A percentile compares a stretch with the other conserved stretches of the same genome.
Conservation (phyloP, 2,113 vertebrate genomes). For the Pedetes capensis region DNA sequence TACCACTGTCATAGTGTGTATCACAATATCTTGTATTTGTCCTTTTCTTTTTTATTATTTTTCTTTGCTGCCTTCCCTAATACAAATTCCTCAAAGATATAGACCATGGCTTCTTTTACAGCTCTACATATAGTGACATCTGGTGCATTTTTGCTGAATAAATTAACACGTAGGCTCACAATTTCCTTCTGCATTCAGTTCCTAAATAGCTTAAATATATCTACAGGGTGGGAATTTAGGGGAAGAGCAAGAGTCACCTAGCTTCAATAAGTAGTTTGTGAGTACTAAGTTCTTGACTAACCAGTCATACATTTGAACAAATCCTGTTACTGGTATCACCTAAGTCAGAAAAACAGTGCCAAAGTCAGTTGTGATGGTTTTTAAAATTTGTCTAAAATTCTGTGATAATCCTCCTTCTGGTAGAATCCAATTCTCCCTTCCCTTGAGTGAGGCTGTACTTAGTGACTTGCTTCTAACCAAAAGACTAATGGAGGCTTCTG, state of each 20-base stretch:
- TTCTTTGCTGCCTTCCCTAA: not conserved
- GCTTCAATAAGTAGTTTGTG: not conserved
- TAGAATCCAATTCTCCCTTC: not conserved
- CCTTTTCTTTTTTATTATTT: not conserved
- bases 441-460: not conserved
- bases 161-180: conserved; percentile 29
- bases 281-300: conserved; percentile 41
- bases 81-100: not conserved
- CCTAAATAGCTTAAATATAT: conserved; percentile 23
- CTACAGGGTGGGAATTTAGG: not conserved
- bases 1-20: not conserved
- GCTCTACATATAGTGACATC: not conserved
- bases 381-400: not conserved
- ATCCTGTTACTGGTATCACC: not conserved
- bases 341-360: conserved; percentile 19
- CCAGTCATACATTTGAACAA: conserved; percentile 2
- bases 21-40: not conserved
- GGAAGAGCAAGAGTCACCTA: not conserved
- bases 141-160: conserved; percentile 7
- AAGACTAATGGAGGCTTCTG: too few species aligned
- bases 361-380: not conserved
- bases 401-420: not conserved
- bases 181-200: conserved; percentile 17
- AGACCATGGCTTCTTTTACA: not conserved
- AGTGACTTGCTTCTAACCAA: not conserved